Percentiles rank a stretch among this genome's conserved stretches.
phyloP scores from a whole-genome alignment of 1,140 invertebrate genomes.

The Mercenaria mercenaria region DNA sequence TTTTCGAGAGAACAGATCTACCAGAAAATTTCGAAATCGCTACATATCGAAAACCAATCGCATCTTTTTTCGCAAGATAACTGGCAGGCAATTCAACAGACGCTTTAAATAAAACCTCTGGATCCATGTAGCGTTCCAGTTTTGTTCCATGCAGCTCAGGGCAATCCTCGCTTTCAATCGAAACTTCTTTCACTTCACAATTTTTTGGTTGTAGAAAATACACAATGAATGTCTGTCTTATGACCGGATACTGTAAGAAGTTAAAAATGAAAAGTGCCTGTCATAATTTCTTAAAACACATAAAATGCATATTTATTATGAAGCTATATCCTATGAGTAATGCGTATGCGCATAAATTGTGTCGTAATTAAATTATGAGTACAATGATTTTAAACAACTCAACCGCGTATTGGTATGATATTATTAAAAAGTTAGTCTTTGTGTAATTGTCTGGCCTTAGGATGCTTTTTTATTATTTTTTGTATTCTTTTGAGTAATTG shows the following conservation, averaged over 20 bases:
- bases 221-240: not conserved
- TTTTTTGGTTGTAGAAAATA: not conserved
- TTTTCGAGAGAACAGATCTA: not conserved
- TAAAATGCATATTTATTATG: too few species aligned
- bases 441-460: too few species aligned
- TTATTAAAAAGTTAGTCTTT: too few species aligned
- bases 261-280: too few species aligned
- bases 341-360: too few species aligned
- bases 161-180: not conserved
- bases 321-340: too few species aligned
- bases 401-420: too few species aligned
- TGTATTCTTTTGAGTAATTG: too few species aligned
- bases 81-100: not conserved
- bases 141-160: not conserved
- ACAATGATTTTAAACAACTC: too few species aligned
- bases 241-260: not conserved
- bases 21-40: not conserved
- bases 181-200: not conserved
- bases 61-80: not conserved
- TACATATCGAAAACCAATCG: not conserved
- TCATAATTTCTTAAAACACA: too few species aligned
- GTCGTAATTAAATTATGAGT: too few species aligned
- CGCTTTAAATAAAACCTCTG: not conserved
- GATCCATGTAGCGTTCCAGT: not conserved
- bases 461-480: too few species aligned